Conservation (phyloP, 2,888 invertebrate genomes). For the Miltochrista miniata region DNA sequence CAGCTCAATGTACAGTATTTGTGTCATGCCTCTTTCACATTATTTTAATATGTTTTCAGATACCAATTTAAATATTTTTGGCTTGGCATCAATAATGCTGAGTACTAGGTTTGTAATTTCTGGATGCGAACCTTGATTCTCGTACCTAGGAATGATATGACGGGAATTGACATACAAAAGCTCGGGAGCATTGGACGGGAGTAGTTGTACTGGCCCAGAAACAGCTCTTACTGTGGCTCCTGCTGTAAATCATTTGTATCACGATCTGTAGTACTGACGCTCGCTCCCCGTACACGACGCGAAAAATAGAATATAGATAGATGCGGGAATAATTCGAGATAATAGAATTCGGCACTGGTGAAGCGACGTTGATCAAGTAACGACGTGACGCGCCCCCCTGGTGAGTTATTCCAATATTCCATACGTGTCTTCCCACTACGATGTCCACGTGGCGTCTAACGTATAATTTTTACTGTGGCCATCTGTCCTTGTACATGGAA, state of each 20-base stretch:
- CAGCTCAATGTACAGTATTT: neutral
- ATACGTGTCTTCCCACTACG: slow-evolving; percentile 39
- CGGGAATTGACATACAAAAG: slow-evolving; percentile 18
- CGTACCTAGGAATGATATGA: slow-evolving; percentile 17
- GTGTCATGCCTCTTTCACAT: slow-evolving; percentile 14
- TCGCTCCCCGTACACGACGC: slow-evolving; percentile 62
- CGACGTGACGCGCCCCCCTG: slow-evolving; percentile 68
- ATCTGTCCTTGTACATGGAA: slow-evolving; percentile 51
- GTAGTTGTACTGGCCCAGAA: slow-evolving; percentile 72
- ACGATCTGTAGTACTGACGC: slow-evolving; percentile 64
- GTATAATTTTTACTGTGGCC: slow-evolving; percentile 34
- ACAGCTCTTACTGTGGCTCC: slow-evolving; percentile 60
- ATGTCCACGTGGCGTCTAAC: slow-evolving; percentile 42
- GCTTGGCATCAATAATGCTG: slow-evolving; percentile 10
- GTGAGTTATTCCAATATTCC: slow-evolving; percentile 59
- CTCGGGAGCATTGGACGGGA: slow-evolving; percentile 67
- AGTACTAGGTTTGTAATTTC: slow-evolving; percentile 19
- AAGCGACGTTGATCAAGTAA: slow-evolving; percentile 57
- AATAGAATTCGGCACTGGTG: slow-evolving; percentile 67
- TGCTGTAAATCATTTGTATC: slow-evolving; percentile 71
- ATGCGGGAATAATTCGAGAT: slow-evolving; percentile 71
- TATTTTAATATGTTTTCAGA: neutral
- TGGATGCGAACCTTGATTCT: slow-evolving; percentile 15
- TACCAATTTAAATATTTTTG: slow-evolving; percentile 11
- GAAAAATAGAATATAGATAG: slow-evolving; percentile 77